Evolutionary conservation across 2,888 invertebrate genomes (phyloP).

Genomic region (Girardia tigrina): DNA sequence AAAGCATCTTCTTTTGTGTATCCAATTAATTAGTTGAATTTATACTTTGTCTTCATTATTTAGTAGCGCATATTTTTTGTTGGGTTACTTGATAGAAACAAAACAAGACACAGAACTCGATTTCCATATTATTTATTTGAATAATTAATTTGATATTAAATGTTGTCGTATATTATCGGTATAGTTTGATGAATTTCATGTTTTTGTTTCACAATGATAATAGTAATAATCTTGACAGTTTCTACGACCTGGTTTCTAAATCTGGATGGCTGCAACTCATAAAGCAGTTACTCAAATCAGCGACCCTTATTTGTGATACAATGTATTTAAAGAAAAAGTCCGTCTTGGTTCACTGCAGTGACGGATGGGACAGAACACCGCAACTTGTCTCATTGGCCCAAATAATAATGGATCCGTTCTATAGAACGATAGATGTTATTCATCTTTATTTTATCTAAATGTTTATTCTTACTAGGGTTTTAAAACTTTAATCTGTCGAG

Average conservation of each 20-base stretch:
- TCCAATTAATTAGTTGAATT: too few relatives aligned
- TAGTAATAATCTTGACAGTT: too few relatives aligned
- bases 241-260: conserved; percentile 72
- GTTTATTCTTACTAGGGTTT: conserved; percentile 62
- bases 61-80: too few relatives aligned
- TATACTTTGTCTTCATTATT: too few relatives aligned
- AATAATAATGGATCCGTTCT: conserved; percentile 77
- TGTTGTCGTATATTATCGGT: too few relatives aligned
- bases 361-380: conserved; percentile 96
- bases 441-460: conserved; percentile 6
- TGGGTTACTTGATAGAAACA: too few relatives aligned
- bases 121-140: too few relatives aligned
- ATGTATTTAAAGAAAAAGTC: conserved; percentile 67
- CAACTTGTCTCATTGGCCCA: conserved; percentile 89
- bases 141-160: too few relatives aligned
- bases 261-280: conserved; percentile 81
- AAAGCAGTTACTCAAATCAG: conserved; percentile 67
- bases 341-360: conserved; percentile 89
- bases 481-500: conserved; percentile 75
- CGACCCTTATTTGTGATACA: conserved; percentile 61
- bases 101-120: too few relatives aligned
- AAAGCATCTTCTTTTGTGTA: too few relatives aligned
- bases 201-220: too few relatives aligned
- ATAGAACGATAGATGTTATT: conserved; percentile 69
- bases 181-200: too few relatives aligned